Base-by-base conservation (phyloP, 2,113 vertebrate species). In the Pterocles orientalis region DNA sequence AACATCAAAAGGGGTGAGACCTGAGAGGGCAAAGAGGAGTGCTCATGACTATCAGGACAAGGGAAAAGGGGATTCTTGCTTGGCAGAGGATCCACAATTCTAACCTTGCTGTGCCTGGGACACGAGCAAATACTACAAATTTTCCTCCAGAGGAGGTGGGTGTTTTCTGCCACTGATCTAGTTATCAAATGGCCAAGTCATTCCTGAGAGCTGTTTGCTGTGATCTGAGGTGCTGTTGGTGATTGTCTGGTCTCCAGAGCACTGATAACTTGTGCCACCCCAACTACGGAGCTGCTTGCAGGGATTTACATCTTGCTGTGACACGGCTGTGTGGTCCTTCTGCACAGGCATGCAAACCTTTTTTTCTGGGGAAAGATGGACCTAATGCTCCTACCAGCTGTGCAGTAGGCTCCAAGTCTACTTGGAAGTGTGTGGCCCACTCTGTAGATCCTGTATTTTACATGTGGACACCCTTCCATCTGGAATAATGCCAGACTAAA, bases 401-500 rank as follows among this genome's bases (percentile, higher is more conserved):
- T 66, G 9, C 41, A 29, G 14, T 33, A 33, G 8, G 13, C 29
- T 88, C 23, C 66, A 72, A 70, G n/a, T n/a, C 33, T 45, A 48
- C 51, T 81, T 34, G 24, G 26, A 62, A 50, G 28, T 41, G 28
- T n/a, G 51, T 66, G 60, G 25, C 4, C 18, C 28, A 47, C 28
- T 66, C 47, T 71, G 24, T 57, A 82, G 4, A 71, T 31, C 16
- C 28, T 85, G 15, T 78, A 28, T 84, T 41, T 41, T 41, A 41
- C 39, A 41, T 12, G 39, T 41, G 41, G 41, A 41, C 12, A 41
- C 19, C 7, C 9, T 7, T 87, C 26, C 2, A 0, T 75, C 43
- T 66, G 17, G 28, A 92, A 92, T 90, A 92, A 92, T 36, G 9
- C 28, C 24, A 18, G 8, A 82, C n/a, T 71, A 90, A 66, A 75